Conservation (phyloP, 2,113 vertebrate genomes). For the Brachyistius frenatus region DNA sequence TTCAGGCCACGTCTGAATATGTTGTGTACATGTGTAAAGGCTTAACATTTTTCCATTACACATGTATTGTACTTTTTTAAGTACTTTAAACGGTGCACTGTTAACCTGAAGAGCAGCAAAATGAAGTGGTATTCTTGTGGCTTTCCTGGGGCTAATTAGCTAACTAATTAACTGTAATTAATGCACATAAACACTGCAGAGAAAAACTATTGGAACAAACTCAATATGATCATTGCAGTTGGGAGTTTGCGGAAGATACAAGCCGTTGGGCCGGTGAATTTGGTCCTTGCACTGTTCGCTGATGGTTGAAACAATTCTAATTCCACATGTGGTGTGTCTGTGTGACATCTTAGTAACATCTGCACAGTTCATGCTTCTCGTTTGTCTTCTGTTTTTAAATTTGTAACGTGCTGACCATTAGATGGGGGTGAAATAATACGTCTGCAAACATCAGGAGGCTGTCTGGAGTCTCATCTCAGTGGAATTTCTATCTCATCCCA, state of each 20-base stretch:
- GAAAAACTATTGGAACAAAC: neutral
- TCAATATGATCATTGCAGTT: constrained; percentile 6
- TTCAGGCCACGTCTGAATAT: constrained; percentile 3
- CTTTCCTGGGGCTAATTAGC: constrained; percentile 10
- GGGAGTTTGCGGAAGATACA: neutral
- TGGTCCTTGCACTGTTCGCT: neutral
- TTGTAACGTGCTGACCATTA: neutral
- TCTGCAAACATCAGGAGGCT: constrained; percentile 12
- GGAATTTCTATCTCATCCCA: constrained; percentile 38
- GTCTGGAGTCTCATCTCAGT: constrained; percentile 19
- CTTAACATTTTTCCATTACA: constrained; percentile 18
- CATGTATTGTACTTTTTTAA: constrained; percentile 12
- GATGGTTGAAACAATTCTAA: neutral
- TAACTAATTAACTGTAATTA: constrained; percentile 1
- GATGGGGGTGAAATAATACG: neutral
- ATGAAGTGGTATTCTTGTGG: neutral
- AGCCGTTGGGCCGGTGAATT: neutral
- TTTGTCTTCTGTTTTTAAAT: constrained; percentile 26
- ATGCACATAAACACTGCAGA: neutral
- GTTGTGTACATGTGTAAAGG: constrained; percentile 22
- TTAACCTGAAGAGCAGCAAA: neutral
- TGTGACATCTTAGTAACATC: constrained; percentile 2
- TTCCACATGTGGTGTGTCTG: constrained; percentile 8
- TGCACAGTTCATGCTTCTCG: constrained; percentile 5
- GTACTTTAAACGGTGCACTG: constrained; percentile 5